These are phyloP conservation scores for Seladonia tumulorum DNA, from an alignment of 2,888 invertebrate species.

Conservation along the genomic window DNA sequence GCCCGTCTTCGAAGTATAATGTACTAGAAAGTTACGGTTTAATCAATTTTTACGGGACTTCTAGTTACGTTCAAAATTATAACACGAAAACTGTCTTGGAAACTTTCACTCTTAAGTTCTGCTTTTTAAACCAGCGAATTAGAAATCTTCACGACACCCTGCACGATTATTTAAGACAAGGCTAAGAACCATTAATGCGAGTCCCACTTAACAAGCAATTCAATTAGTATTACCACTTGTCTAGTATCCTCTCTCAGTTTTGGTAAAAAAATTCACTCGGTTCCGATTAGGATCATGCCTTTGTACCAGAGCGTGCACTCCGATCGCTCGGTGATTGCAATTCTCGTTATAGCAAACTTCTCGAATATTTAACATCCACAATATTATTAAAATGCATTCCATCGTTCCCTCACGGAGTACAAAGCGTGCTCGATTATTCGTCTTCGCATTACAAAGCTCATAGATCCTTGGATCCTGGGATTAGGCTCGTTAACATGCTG, in stretches of 20 bases:
- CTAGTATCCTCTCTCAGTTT: background rate
- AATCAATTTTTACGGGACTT: background rate
- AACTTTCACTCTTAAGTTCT: background rate
- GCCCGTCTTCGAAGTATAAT: background rate
- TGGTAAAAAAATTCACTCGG: background rate
- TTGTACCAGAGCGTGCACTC: slow-evolving; percentile 1
- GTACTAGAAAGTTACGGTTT: background rate
- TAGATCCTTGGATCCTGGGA: background rate
- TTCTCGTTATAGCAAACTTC: background rate
- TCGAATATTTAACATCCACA: background rate
- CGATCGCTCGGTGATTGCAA: slow-evolving; percentile 3
- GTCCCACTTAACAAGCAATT: background rate
- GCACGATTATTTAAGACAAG: background rate
- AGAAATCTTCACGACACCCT: background rate
- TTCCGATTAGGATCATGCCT: background rate
- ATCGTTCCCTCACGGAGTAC: background rate
- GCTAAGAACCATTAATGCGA: slow-evolving; percentile 23
- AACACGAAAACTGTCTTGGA: background rate
- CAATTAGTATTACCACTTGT: slow-evolving; percentile 1
- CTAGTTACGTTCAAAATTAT: background rate
- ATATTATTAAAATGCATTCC: background rate
- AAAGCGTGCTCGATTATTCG: slow-evolving; percentile 25
- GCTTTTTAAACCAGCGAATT: background rate
- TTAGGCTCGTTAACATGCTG: background rate
- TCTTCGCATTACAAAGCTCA: slow-evolving; percentile 5